Evolutionary conservation across 2,797 vertebrate species (phyloP).

Genomic region (Thripadectes ignobilis): DNA sequence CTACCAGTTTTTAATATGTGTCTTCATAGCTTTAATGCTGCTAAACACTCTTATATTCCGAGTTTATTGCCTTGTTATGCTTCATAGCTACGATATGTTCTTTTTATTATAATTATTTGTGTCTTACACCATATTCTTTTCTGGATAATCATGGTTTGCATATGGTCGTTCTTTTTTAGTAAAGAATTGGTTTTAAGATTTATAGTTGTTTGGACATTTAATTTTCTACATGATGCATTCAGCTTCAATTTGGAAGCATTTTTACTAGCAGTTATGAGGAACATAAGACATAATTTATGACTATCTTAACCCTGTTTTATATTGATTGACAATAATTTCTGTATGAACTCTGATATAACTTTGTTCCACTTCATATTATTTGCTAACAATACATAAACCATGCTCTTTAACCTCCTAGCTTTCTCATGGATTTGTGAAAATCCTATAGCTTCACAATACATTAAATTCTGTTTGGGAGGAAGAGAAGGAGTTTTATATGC

Average conservation of each 20-base stretch:
- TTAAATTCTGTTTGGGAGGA: background rate
- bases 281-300: background rate
- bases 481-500: background rate
- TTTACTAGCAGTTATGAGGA: background rate
- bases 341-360: background rate
- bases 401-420: background rate
- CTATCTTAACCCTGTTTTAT: background rate
- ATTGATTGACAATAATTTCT: background rate
- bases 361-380: background rate
- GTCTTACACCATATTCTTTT: background rate
- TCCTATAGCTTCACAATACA: accelerated
- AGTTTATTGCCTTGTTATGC: constrained; percentile 27
- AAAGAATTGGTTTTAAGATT: background rate
- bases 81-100: background rate
- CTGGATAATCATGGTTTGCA: background rate
- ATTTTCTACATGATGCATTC: constrained; percentile 6
- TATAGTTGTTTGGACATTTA: background rate
- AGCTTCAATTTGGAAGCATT: background rate
- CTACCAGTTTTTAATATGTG: background rate
- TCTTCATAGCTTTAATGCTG: constrained; percentile 6
- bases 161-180: background rate
- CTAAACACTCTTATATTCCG: background rate
- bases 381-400: background rate
- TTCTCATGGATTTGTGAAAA: background rate
- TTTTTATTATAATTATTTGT: constrained; percentile 27